Conservation (phyloP, 2,888 invertebrate genomes). For the Geophilus truncorum region DNA sequence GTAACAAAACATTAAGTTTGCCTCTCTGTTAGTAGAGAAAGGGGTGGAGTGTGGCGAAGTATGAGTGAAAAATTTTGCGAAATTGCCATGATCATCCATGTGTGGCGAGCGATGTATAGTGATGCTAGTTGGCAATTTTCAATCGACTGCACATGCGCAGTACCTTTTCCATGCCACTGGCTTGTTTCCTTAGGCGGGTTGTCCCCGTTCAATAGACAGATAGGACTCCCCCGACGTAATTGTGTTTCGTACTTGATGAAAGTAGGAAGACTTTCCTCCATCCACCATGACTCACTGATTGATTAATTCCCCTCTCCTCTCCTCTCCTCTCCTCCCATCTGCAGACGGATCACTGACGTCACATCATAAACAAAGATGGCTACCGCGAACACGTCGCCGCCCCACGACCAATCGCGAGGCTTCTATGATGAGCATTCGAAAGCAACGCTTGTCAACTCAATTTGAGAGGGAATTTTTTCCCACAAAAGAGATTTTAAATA, state of each 20-base stretch:
- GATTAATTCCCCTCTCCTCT: conserved; percentile 30
- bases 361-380: conserved; percentile 32
- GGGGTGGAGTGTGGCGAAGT: not conserved
- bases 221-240: conserved; percentile 30
- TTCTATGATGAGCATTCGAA: not conserved
- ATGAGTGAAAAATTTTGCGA: not conserved
- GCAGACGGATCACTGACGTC: conserved; percentile 5
- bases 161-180: conserved; percentile 31
- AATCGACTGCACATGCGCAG: conserved; percentile 10
- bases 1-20: conserved; percentile 17
- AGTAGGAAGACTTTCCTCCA: conserved; percentile 32
- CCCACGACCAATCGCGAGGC: conserved; percentile 25
- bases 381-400: conserved; percentile 18
- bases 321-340: conserved; percentile 6
- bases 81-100: conserved; percentile 29
- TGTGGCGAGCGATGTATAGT: conserved; percentile 8
- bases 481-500: not conserved
- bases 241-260: conserved; percentile 34
- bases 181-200: conserved; percentile 13
- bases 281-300: conserved; percentile 32
- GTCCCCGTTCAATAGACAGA: conserved; percentile 23
- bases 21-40: not conserved
- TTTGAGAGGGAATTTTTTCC: not conserved
- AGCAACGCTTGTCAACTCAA: conserved; percentile 15
- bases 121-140: conserved; percentile 18